Conservation (phyloP, 2,797 vertebrate genomes). For the Lepidocolaptes lacrymiger region DNA sequence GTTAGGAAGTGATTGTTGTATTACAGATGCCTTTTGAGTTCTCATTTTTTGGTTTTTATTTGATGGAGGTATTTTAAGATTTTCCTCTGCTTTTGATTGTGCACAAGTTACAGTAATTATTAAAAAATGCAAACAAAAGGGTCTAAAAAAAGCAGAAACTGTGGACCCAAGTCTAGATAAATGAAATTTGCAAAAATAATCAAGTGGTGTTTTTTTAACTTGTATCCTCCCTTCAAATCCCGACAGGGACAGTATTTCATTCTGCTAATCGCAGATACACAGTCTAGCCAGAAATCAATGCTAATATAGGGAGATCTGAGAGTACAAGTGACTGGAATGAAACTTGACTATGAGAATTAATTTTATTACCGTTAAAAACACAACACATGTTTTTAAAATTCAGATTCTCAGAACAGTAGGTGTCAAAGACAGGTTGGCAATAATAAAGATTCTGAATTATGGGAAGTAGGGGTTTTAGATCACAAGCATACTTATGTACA, state of each 20-base stretch:
- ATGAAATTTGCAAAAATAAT: background rate
- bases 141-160: background rate
- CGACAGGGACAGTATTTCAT: background rate
- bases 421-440: background rate
- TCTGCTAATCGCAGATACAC: background rate
- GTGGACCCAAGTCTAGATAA: background rate
- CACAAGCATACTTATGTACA: background rate
- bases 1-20: background rate
- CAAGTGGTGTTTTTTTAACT: background rate
- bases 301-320: background rate
- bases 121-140: background rate
- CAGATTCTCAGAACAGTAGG: background rate
- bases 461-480: background rate
- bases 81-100: background rate
- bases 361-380: background rate
- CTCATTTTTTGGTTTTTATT: background rate
- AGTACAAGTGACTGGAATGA: background rate
- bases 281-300: background rate
- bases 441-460: background rate
- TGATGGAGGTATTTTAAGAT: background rate
- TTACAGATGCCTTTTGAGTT: background rate
- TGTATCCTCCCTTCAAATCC: background rate
- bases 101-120: background rate
- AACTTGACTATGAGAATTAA: background rate
- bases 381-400: background rate